Evolutionary conservation across 23 tunicate genomes (phyloP).

Genomic region (Trididemnum miniatum): DNA sequence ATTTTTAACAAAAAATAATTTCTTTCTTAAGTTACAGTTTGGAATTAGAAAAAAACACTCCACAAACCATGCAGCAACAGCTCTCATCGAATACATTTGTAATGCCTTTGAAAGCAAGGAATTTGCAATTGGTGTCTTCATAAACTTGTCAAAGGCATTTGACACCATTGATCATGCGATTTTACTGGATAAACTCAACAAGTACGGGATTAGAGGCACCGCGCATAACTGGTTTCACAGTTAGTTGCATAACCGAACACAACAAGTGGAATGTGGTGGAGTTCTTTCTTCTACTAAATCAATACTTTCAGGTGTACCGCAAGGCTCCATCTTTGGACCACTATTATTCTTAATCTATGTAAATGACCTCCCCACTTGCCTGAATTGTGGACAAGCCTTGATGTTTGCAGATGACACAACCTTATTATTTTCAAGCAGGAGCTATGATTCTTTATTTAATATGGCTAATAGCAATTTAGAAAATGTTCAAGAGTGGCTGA

Average conservation of each 20-base stretch:
- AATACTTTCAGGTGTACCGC: constrained; percentile 11
- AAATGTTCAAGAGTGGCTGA: not conserved
- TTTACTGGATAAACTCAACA: not conserved
- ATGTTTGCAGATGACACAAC: constrained; percentile 38
- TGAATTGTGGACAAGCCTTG: not conserved
- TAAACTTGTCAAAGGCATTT: constrained; percentile 32
- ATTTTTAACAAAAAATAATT: not conserved
- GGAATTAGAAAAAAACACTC: not conserved
- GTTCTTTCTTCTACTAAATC: not conserved
- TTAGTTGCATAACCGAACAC: not conserved
- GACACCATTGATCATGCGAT: constrained; percentile 26
- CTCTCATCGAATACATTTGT: not conserved
- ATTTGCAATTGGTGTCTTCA: constrained; percentile 12
- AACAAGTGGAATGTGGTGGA: constrained; percentile 4
- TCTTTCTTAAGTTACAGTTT: constrained; percentile 2
- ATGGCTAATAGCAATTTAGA: not conserved
- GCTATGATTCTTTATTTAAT: not conserved
- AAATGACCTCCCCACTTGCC: not conserved
- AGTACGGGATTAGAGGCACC: constrained; percentile 23
- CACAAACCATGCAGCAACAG: not conserved
- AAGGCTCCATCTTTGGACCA: constrained; percentile 32
- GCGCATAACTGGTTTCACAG: constrained; percentile 31
- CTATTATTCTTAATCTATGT: constrained; percentile 15
- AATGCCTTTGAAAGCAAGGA: constrained; percentile 2
- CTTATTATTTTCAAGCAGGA: not conserved